Evolutionary conservation across 1,140 invertebrate genomes (phyloP).

Genomic region (Drosophila burlai): DNA sequence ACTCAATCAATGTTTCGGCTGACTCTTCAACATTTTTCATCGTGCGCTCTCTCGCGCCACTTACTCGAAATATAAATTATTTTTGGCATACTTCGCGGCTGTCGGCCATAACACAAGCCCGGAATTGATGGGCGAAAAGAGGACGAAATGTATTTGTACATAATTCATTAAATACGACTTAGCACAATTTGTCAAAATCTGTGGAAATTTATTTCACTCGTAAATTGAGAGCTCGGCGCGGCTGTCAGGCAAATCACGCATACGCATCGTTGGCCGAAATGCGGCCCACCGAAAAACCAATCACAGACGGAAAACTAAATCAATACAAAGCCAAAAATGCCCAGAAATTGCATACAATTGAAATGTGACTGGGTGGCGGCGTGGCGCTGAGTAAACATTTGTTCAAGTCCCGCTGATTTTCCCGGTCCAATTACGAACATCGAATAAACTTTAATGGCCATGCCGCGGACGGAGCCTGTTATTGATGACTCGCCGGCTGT

Average conservation of each 20-base stretch:
- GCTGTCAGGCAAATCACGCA: conserved; percentile 38
- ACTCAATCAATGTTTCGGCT: conserved; percentile 13
- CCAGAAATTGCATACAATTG: conserved; percentile 37
- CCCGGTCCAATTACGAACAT: conserved; percentile 64
- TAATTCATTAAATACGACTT: conserved; percentile 51
- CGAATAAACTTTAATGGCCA: conserved; percentile 75
- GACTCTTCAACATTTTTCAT: conserved; percentile 13
- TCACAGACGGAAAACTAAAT: conserved; percentile 48
- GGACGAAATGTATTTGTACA: conserved; percentile 36
- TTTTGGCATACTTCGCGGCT: conserved; percentile 44
- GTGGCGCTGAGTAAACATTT: conserved; percentile 35
- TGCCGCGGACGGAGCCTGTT: conserved; percentile 33
- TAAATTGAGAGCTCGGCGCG: conserved; percentile 51
- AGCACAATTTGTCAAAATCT: conserved; percentile 49
- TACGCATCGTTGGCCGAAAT: conserved; percentile 27
- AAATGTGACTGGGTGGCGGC: not conserved
- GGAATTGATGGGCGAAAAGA: conserved; percentile 39
- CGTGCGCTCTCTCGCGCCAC: not conserved
- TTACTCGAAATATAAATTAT: conserved; percentile 26
- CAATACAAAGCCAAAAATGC: conserved; percentile 32
- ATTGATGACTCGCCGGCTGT: conserved; percentile 37
- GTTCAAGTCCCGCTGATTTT: conserved; percentile 25
- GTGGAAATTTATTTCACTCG: conserved; percentile 44
- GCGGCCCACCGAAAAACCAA: conserved; percentile 18
- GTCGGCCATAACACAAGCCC: conserved; percentile 21